phyloP scores from a whole-genome alignment of 2,888 invertebrate species.

The Nudaria mundana region DNA sequence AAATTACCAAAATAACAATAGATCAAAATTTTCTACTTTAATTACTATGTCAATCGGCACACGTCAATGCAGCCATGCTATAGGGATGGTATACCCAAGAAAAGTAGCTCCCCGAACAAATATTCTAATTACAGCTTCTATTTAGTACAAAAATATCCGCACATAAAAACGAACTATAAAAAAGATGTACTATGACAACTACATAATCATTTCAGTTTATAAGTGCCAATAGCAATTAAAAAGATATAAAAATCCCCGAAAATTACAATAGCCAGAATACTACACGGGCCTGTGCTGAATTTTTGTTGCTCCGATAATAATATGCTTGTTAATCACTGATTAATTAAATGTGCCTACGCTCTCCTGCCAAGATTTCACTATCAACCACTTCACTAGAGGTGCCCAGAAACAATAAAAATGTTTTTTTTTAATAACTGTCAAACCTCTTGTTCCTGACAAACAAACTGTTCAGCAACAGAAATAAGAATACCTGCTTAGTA shows the following conservation, averaged over 20 bases:
- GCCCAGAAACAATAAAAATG: conserved; percentile 14
- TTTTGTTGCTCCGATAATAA: conserved; percentile 10
- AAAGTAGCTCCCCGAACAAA: no score
- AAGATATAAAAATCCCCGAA: background rate
- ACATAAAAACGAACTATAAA: background rate
- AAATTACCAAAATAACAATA: no score
- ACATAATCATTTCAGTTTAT: background rate
- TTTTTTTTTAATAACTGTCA: no score
- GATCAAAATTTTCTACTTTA: no score
- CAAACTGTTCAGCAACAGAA: no score
- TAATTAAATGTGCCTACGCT: conserved; percentile 15
- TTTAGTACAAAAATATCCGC: background rate
- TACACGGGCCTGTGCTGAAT: conserved; percentile 26
- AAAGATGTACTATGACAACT: background rate
- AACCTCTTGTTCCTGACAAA: no score
- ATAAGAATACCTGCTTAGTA: no score
- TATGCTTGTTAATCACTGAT: conserved; percentile 34
- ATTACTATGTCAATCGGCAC: no score
- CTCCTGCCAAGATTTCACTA: conserved; percentile 45
- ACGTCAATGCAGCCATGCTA: no score
- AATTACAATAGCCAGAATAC: conserved; percentile 10
- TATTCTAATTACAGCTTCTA: no score
- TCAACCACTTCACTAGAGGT: conserved; percentile 24
- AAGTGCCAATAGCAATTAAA: background rate
- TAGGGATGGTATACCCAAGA: no score